Conservation (phyloP, 37 sponge, comb jelly and placozoan genomes). For the Aplysina aerophoba region DNA sequence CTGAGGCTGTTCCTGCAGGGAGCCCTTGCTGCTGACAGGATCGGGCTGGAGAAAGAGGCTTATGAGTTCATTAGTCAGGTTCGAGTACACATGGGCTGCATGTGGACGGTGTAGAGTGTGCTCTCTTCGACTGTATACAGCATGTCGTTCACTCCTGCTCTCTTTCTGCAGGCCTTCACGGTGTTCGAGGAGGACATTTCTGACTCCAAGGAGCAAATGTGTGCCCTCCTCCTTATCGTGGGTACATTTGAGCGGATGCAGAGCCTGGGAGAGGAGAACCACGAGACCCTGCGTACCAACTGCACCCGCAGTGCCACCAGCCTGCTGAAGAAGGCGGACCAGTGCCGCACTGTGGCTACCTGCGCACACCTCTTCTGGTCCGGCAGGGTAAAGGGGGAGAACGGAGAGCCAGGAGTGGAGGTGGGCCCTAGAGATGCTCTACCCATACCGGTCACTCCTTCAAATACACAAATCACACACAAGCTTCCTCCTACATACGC, state of each 20-base stretch:
- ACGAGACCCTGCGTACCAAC: constrained; percentile 94
- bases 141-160: not conserved
- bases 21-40: constrained; percentile 89
- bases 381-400: constrained; percentile 50
- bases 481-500: too few relatives aligned
- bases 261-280: constrained; percentile 97
- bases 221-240: constrained; percentile 87
- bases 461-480: too few relatives aligned
- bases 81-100: not conserved
- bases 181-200: constrained; percentile 95
- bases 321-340: constrained; percentile 97
- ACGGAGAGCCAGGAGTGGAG: constrained; percentile 38
- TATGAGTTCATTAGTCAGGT: constrained; percentile 98
- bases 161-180: constrained; percentile 77
- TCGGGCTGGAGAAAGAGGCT: constrained; percentile 84
- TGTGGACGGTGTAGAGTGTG: not conserved
- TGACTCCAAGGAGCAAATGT: constrained; percentile 91
- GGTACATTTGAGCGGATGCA: constrained; percentile 89
- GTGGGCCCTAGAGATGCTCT: not conserved
- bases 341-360: constrained; percentile 89
- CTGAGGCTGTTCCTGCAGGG: constrained; percentile 95
- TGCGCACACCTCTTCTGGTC: constrained; percentile 99
- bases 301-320: constrained; percentile 88
- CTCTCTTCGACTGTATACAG: too few relatives aligned
- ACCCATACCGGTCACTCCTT: too few relatives aligned